Evolutionary conservation across 2,888 invertebrate species (phyloP).

Genomic region (Lysandra bellargus): DNA sequence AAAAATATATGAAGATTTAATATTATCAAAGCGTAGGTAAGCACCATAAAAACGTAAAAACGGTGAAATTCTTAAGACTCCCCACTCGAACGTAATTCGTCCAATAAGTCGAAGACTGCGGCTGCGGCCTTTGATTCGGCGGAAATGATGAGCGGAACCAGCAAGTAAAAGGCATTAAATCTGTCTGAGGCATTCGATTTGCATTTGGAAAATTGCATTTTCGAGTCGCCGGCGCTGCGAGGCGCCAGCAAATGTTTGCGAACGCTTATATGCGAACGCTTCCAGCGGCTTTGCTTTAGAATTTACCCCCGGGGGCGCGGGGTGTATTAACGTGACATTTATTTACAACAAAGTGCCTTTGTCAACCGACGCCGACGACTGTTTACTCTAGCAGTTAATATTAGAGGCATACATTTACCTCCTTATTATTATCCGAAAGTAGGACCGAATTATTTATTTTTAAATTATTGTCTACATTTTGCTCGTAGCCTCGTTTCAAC

Average conservation of each 20-base stretch:
- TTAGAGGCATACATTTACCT: neutral
- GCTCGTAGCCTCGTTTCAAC: no score
- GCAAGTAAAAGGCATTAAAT: conserved; percentile 76
- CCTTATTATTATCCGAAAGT: neutral
- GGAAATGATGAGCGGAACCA: conserved; percentile 71
- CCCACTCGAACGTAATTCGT: conserved; percentile 29
- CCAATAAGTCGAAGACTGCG: conserved; percentile 43
- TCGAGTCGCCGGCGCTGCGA: conserved; percentile 63
- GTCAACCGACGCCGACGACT: neutral
- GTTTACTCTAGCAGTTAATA: neutral
- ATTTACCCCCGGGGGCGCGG: conserved; percentile 41
- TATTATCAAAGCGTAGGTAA: neutral
- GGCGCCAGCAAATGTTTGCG: conserved; percentile 63
- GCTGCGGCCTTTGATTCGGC: conserved; percentile 54
- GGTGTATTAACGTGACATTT: conserved; percentile 20
- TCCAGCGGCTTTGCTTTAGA: conserved; percentile 58
- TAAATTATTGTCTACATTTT: no score
- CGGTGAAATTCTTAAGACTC: neutral
- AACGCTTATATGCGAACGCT: conserved; percentile 58
- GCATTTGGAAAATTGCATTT: conserved; percentile 78
- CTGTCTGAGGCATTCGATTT: conserved; percentile 75
- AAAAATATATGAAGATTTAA: neutral
- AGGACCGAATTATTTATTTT: neutral
- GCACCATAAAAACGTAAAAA: neutral
- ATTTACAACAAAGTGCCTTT: conserved; percentile 17